Evolutionary conservation across 92 coral and sea anemone species (phyloP), one percentile per base, ranked within the genome.

Genomic region (Pocillopora grandis): DNA sequence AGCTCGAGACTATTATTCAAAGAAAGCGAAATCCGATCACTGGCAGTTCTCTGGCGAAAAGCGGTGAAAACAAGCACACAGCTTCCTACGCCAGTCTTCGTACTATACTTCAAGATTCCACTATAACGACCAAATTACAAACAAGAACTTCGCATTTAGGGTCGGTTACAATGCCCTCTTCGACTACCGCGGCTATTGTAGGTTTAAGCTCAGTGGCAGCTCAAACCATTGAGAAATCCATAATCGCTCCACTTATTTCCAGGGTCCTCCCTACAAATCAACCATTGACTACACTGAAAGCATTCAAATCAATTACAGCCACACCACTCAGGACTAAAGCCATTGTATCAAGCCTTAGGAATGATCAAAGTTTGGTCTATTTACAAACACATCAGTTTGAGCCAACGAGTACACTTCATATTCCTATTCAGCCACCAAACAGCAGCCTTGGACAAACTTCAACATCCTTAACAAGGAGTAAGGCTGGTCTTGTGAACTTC

Each of bases 1-100:
- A 52, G 55, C 65, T 82, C 23, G 79, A 82, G 55, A 16, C 71
- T 48, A 8, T 62, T 78, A 82, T 82, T 62, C 61, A 82, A 5
- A 82, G 58, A 52, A 61, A 82, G 35, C 63, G 62, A 52, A 17
- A 16, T 8, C 48, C 62, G 10, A 17, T 23, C 3, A 27, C 15
- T 72, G 23, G 3, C 6, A 70, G 33, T 59, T 18, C 36, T 20
- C 10, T 16, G 52, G 52, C 52, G 52, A 42, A 65, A 20, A 27
- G 49, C 36, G 12, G 10, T 52, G 62, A 20, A 33, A 23, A 58
- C 58, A 31, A 19, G 9, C 11, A 18, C n/a, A 18, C 58, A 15
- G 36, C 5, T 2, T 23, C 27, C 14, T 10, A 13, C n/a, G 52
- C 8, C 52, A 42, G 4, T 42, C 52, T 3, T 42, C 52, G 8